Base-by-base conservation (phyloP, 2,888 invertebrate genomes). In the Catonia carolina region DNA sequence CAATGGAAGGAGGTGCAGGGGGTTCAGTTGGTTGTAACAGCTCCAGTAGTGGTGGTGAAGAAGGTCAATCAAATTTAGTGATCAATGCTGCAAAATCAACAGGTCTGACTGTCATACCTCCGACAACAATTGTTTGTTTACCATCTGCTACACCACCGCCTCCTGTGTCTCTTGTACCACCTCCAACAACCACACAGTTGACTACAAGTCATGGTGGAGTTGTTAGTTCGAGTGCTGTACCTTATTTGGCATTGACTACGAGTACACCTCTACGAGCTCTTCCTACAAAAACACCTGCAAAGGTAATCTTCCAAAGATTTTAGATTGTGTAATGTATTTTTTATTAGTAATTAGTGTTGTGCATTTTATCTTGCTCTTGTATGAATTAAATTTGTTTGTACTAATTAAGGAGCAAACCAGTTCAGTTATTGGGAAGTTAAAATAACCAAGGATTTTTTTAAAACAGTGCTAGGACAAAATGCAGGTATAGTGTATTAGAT, bases 101-200 rank as follows among this genome's bases (percentile, higher is more conserved):
- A 1, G 15, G 49, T 8, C 67, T 59, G 2, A 75, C 75, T 1
- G 75, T 77, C 15, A 76, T 77, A 56, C 76, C 77, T 7, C 76
- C 74, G n/a, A 77, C 77, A 2, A 77, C 77, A 4, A 77, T 77
- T 48, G 77, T 77, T 7, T 77, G 77, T 66, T 66, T 77, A 59
- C 73, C 76, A 3, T 71, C 75, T 18, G 47, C 53, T 18, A 48
- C 41, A 14, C 61, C 59, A 14, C 62, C 56, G 36, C 58, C 61
- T 35, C 48, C 58, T 10, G 45, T 60, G 6, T 52, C 54, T 27
- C 58, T 58, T 2, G 20, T 48, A 42, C 60, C 61, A 27, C 60
- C 57, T n/a, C 60, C 58, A 7, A 59, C 61, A 37, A 58, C 62
- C 39, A 27, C 33, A 1, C 42, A 42, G 23, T 35, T 35, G 14